phyloP scores from a whole-genome alignment of 2,797 vertebrate species.

The Megaceryle alcyon region DNA sequence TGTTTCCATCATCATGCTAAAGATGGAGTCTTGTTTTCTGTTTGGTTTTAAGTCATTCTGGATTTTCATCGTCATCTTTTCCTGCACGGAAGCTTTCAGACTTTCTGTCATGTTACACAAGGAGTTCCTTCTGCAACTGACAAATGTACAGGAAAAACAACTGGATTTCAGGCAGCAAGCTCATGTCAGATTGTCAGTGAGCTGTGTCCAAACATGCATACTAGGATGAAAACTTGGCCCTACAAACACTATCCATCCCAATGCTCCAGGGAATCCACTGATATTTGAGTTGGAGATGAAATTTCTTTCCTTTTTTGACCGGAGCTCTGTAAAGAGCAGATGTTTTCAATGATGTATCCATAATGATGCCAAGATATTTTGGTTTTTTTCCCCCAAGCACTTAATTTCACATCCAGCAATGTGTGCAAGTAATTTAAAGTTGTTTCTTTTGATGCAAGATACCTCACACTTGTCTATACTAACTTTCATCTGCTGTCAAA shows the following conservation, averaged over 20 bases:
- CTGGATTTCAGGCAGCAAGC: not conserved
- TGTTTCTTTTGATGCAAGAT: not conserved
- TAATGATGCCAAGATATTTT: constrained; percentile 1
- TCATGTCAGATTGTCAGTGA: not conserved
- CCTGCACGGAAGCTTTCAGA: not conserved
- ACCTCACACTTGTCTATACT: not conserved
- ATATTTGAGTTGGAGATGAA: not conserved
- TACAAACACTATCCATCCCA: not conserved
- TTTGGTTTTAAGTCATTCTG: not conserved
- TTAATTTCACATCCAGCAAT: not conserved
- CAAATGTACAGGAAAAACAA: rapidly evolving
- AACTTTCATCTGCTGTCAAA: not conserved
- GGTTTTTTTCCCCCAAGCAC: not conserved
- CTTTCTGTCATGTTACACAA: not conserved
- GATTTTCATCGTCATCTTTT: not conserved
- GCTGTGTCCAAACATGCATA: not conserved
- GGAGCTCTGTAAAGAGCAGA: constrained; percentile 27
- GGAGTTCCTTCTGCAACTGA: not conserved
- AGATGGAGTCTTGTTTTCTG: not conserved
- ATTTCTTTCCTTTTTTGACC: constrained; percentile 12
- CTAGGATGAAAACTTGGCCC: not conserved
- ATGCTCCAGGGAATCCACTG: not conserved
- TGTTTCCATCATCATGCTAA: not conserved
- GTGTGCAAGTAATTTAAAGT: constrained; percentile 20
- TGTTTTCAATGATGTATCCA: constrained; percentile 20